These are phyloP conservation scores for Pangasius djambal DNA, from an alignment of 2,797 vertebrate species.

Conservation along the genomic window DNA sequence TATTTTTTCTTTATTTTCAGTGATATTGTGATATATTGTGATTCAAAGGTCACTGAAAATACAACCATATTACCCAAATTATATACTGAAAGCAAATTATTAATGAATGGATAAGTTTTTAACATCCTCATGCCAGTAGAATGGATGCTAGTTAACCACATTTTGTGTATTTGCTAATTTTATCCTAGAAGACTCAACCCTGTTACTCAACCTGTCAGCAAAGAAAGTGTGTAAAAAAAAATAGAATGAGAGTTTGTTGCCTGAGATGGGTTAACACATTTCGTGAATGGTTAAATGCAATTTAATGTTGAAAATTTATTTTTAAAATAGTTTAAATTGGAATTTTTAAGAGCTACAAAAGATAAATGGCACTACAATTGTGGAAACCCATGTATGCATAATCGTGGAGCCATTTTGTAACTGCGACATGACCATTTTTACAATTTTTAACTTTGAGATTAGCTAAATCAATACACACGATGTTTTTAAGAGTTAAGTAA, in stretches of 20 bases:
- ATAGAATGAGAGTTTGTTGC: background rate
- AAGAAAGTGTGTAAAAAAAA: background rate
- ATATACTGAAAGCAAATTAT: background rate
- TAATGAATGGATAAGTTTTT: background rate
- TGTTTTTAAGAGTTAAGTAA: background rate
- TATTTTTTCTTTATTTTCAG: background rate
- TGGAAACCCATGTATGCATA: background rate
- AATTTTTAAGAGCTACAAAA: background rate
- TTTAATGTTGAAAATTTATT: background rate
- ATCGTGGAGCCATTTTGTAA: background rate
- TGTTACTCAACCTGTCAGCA: background rate
- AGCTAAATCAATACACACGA: background rate
- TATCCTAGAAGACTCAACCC: background rate
- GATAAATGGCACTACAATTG: background rate
- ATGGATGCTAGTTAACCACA: background rate
- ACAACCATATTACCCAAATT: background rate
- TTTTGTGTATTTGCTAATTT: background rate
- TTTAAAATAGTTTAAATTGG: background rate
- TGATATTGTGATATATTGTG: background rate
- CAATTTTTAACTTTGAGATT: background rate
- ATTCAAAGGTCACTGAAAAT: background rate
- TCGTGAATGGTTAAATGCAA: background rate
- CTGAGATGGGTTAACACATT: background rate
- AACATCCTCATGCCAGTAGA: background rate
- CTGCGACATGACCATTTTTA: background rate